Evolutionary conservation across 2,888 invertebrate genomes (phyloP), one percentile per base, ranked within the genome.

Genomic region (Junonia oenone): DNA sequence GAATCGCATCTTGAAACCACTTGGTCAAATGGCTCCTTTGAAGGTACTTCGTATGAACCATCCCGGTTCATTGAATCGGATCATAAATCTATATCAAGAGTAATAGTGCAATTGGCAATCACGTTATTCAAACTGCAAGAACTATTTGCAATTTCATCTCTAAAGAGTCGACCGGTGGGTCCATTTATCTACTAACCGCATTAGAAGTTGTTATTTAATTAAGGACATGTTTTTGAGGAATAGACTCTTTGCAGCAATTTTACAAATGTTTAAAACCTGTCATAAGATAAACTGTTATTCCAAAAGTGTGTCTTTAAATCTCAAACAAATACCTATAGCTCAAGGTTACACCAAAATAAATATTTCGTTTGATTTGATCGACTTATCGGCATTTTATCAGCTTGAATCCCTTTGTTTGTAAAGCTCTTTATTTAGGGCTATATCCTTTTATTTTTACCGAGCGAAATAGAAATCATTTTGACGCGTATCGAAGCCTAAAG

Each of bases 121-220:
- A 85, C 81, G 69, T 76, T 79, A 86, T 87, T 83, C 67, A 80
- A 74, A 78, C 76, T 81, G 81, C 79, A 83, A 80, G 71, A 69
- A 72, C 73, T 72, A 75, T 81, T 81, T 76, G 85, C 85, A 79
- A 81, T 77, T 78, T 72, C 65, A 66, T 75, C 69, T 56, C 58
- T 58, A 58, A n/a, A 56, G 51, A 61, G 47, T 47, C 51, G 51
- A 58, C 40, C 55, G 54, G 51, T 49, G 66, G 58, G 63, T 59
- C 61, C 62, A 68, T 72, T 71, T 71, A 73, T 73, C 64, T 69
- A 64, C 64, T 70, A 67, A 72, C 64, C 63, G 64, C 68, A 73
- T 74, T 65, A 68, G 59, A 66, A 51, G 60, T 61, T 68, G 71
- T 80, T 78, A 78, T 79, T 75, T 76, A 72, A 77, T 78, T 76